phyloP scores from a whole-genome alignment of 1,140 invertebrate species.

The Harlomillsia oculata region DNA sequence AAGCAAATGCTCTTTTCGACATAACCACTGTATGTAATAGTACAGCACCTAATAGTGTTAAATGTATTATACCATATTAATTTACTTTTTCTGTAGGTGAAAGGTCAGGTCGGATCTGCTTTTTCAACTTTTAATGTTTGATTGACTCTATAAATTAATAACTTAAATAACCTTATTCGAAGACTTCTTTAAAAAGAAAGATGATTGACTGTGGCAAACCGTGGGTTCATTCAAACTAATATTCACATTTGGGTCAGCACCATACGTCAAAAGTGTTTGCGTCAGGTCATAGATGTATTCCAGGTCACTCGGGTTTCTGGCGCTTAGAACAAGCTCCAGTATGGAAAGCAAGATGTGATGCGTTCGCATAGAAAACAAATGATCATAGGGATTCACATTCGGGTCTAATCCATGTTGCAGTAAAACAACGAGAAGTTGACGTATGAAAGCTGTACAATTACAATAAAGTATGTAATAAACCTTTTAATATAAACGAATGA shows the following conservation, averaged over 20 bases:
- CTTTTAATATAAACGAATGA: not conserved
- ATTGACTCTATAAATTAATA: not conserved
- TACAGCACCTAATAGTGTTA: constrained; percentile 43
- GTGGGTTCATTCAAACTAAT: constrained; percentile 38
- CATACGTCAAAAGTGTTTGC: constrained; percentile 42
- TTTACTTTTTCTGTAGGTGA: no score
- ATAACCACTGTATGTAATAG: constrained; percentile 58
- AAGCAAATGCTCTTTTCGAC: constrained; percentile 55
- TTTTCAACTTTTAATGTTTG: not conserved
- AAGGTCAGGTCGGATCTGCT: no score
- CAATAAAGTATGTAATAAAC: not conserved
- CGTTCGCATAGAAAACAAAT: constrained; percentile 40
- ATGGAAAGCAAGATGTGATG: constrained; percentile 56
- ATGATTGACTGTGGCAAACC: constrained; percentile 44
- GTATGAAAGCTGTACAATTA: constrained; percentile 40
- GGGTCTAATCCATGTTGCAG: constrained; percentile 59
- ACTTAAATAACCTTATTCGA: constrained; percentile 49
- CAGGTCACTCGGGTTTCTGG: constrained; percentile 51
- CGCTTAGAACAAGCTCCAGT: constrained; percentile 60
- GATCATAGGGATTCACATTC: constrained; percentile 43
- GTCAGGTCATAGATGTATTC: constrained; percentile 56
- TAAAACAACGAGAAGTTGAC: constrained; percentile 54
- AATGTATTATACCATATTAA: no score
- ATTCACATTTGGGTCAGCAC: constrained; percentile 53
- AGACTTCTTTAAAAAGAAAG: constrained; percentile 52